Base-by-base conservation (phyloP, 2,797 vertebrate species). In the Typhlichthys subterraneus region DNA sequence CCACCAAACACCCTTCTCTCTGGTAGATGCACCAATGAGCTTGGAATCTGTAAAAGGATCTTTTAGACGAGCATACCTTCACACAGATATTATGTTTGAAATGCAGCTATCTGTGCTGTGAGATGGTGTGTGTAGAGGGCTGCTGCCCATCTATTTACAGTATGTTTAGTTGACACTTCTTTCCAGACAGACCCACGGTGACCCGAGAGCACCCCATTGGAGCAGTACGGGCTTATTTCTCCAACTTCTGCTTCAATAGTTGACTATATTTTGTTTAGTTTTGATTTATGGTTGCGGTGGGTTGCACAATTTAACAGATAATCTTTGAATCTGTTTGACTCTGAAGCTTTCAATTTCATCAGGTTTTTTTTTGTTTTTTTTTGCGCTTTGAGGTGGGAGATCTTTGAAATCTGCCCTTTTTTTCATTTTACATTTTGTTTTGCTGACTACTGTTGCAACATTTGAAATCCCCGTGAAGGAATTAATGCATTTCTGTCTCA, bases 1-100 rank as follows among this genome's bases (percentile, higher is more conserved):
- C 48, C 70, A 59, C 68, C 57, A 69, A 69, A 81, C 68, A 72
- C 67, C 69, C 54, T 6, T 6, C 11, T 70, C 57, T 46, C 51
- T 57, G 49, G 65, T 75, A 50, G 69, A 76, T 85, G 45, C 19
- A 53, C 19, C 46, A 85, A 79, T 73, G 75, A 50, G 33, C 59
- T 62, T 63, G 61, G 57, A 79, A 71, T 76, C 70, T 81, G 50
- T 73, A 52, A 59, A 42, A 56, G 50, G 66, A 64, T 72, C 14
- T 69, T 15, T 29, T 51, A 58, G 38, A 42, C 46, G 2, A 59
- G 52, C 69, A 48, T 54, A 59, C 23, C 47, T 33, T 31, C 63
- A 58, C 54, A 58, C 55, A 42, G 53, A 63, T 45, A 57, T 46
- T 2, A 14, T 12, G 17, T 17, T 15, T 47, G 9, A 4, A 23